Percentiles rank a stretch among this genome's conserved stretches.
These are phyloP conservation scores for Andrena marginata DNA, from an alignment of 2,888 invertebrate genomes.

Conservation along the genomic window DNA sequence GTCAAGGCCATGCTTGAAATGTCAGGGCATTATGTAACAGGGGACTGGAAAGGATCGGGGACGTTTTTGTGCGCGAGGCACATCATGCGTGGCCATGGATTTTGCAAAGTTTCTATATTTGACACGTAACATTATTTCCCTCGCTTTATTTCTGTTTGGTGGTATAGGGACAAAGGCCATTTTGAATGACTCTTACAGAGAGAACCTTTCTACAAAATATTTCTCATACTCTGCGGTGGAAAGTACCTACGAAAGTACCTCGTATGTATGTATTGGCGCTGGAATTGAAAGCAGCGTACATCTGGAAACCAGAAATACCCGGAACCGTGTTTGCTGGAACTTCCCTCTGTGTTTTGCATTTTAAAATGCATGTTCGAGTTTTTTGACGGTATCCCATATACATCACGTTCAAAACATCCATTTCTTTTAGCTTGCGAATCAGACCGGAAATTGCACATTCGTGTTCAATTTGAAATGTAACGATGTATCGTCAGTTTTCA, in stretches of 20 bases:
- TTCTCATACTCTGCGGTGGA: neutral
- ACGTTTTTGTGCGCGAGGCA: neutral
- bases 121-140: neutral
- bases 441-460: neutral
- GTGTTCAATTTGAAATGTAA: neutral
- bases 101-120: neutral
- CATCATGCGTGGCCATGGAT: neutral
- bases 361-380: neutral
- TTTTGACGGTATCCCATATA: neutral
- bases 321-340: neutral
- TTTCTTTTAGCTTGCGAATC: neutral
- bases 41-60: neutral
- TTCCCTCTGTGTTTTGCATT: neutral
- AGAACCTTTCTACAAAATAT: neutral
- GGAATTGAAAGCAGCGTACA: neutral
- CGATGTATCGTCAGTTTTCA: neutral
- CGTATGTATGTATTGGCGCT: neutral
- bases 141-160: neutral
- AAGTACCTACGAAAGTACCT: neutral
- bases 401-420: neutral
- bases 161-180: neutral
- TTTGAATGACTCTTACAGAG: neutral
- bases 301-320: neutral
- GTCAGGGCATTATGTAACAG: neutral
- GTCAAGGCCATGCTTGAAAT: neutral